Percentiles rank a stretch among this genome's conserved stretches.
phyloP scores from a whole-genome alignment of 1,140 invertebrate genomes.

The Dendrolimus kikuchii region DNA sequence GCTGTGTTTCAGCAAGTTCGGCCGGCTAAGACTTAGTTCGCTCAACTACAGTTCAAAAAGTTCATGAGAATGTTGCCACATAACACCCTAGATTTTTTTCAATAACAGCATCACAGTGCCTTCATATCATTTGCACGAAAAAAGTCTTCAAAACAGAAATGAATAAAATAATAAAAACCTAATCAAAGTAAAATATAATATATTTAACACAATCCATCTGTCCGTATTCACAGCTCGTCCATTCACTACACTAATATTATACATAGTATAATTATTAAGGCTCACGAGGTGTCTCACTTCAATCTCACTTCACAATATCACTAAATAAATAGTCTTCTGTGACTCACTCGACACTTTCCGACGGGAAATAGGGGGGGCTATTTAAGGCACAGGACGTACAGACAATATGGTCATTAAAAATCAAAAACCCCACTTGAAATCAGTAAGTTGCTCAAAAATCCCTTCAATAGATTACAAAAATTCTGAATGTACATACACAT shows the following conservation, averaged over 20 bases:
- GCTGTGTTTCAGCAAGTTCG: too few species aligned
- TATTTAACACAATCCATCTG: slow-evolving; percentile 37
- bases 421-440: too few species aligned
- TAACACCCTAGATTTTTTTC: neutral
- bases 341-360: too few species aligned
- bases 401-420: too few species aligned
- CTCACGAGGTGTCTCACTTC: slow-evolving; percentile 18
- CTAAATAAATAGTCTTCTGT: too few species aligned
- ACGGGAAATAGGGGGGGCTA: too few species aligned
- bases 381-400: too few species aligned
- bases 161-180: slow-evolving; percentile 20
- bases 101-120: slow-evolving; percentile 8
- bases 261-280: slow-evolving; percentile 65
- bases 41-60: too few species aligned
- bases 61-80: neutral
- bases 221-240: slow-evolving; percentile 47
- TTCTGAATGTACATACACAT: too few species aligned
- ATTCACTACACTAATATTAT: slow-evolving; percentile 52
- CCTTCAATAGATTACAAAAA: too few species aligned
- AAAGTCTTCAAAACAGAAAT: slow-evolving; percentile 12
- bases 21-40: too few species aligned
- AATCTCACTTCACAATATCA: neutral
- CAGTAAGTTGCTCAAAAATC: too few species aligned
- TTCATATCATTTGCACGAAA: slow-evolving; percentile 60
- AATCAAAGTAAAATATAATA: slow-evolving; percentile 35